These are phyloP conservation scores for Pedionomus torquatus DNA, from an alignment of 2,113 vertebrate species.

Conservation along the genomic window DNA sequence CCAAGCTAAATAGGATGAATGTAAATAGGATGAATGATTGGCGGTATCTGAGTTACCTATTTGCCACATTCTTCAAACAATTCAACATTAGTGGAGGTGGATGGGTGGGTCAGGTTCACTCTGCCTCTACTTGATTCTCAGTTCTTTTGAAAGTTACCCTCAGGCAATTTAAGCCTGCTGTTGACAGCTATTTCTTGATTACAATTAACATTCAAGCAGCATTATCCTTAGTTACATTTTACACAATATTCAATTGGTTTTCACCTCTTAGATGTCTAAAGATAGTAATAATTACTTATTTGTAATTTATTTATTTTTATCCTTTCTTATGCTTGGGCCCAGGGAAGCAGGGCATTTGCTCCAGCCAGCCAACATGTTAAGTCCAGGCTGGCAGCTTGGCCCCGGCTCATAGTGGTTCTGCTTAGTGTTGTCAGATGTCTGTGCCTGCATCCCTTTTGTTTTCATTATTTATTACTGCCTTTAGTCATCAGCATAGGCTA, in stretches of 20 bases:
- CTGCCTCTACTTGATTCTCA: background rate
- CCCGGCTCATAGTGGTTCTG: fast-evolving
- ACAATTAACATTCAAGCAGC: background rate
- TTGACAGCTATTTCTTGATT: background rate
- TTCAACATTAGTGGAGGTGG: background rate
- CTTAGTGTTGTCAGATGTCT: background rate
- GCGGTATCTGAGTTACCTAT: background rate
- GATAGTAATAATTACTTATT: background rate
- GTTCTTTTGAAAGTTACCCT: background rate
- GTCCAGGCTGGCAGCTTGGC: background rate
- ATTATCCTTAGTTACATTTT: background rate
- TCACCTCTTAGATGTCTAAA: background rate
- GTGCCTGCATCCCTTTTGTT: background rate
- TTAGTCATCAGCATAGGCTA: background rate
- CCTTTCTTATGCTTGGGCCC: background rate
- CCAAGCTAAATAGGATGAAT: background rate
- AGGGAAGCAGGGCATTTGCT: background rate
- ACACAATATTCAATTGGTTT: background rate
- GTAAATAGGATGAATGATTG: background rate
- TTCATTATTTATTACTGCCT: background rate
- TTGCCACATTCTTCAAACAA: background rate
- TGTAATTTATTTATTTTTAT: background rate
- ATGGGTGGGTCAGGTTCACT: background rate
- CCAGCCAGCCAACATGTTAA: fast-evolving
- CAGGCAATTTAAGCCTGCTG: background rate